Base-by-base conservation (phyloP, 2,113 vertebrate genomes). In the Lethenteron camtschaticum region DNA sequence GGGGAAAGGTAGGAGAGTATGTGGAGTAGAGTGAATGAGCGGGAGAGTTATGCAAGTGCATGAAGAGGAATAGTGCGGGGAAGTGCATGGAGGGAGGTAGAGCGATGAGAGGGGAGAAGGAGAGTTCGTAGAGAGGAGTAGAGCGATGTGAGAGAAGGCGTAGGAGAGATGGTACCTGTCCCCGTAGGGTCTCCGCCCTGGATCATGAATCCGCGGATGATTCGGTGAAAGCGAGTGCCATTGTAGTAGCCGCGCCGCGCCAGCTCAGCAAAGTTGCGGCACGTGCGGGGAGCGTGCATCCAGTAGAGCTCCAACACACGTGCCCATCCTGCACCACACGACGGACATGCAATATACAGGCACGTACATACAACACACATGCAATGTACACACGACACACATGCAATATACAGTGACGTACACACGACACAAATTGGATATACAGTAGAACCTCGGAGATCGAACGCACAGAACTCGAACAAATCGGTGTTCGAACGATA, bases 171-270 rank as follows among this genome's bases (percentile, higher is more conserved):
- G 41, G 4, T 41, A 94, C 91, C 92, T 70, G 92, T 96, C 63
- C 85, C 89, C 0, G 90, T 96, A 1, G 92, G 92, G 76, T 96
- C 92, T 13, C 92, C 92, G 1, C 89, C 89, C 69, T 96, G 91
- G 70, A 96, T 86, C 92, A 96, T 94, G 80, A 96, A 96, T 73
- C 90, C 86, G 75, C 86, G 89, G 77, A 96, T 94, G 74, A 96
- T 80, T 11, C 92, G 79, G 74, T 96, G 92, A 76, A 96, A 96
- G 73, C 84, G 91, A 41, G 85, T 95, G 70, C 82, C 85, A 10
- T 84, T 92, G 80, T 88, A 96, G 77, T 95, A 96, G 6, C 89
- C 89, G 2, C 92, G 83, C 18, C 87, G 84, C 68, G 82, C 76
- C 70, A 96, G 74, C 73, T 96, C 90, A 1, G 89, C 89, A 3